Conservation (phyloP, 2,797 vertebrate species). For the Valencia hispanica region DNA sequence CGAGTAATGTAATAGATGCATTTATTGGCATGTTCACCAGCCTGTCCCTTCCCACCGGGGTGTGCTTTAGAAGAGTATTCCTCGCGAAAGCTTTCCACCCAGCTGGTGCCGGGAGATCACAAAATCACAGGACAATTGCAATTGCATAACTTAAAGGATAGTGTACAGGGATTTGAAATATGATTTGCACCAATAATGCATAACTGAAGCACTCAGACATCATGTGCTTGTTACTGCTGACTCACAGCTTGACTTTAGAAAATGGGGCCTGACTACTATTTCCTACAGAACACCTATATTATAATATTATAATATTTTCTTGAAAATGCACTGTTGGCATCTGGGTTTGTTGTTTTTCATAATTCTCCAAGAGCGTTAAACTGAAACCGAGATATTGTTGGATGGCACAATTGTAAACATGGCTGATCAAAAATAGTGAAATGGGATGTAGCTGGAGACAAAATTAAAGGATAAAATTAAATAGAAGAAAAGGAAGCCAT, state of each 20-base stretch:
- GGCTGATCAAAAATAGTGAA: not conserved
- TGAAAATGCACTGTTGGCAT: not conserved
- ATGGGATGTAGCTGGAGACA: not conserved
- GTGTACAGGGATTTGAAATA: not conserved
- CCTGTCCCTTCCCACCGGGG: too few species aligned
- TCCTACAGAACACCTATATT: too few species aligned
- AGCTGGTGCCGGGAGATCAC: too few species aligned
- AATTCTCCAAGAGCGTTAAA: not conserved
- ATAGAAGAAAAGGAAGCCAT: not conserved
- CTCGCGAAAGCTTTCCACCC: too few species aligned
- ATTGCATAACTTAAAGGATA: too few species aligned
- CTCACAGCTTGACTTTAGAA: constrained; percentile 51
- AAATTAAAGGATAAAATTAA: rapidly evolving
- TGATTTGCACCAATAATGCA: constrained; percentile 16
- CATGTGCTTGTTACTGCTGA: constrained; percentile 41
- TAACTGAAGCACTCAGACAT: constrained; percentile 27
- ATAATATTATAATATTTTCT: too few species aligned
- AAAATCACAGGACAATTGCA: too few species aligned
- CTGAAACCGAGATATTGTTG: not conserved
- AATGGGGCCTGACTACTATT: constrained; percentile 1
- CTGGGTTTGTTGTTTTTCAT: constrained; percentile 12
- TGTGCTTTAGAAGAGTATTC: too few species aligned
- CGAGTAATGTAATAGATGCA: too few species aligned
- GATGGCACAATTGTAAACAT: not conserved
- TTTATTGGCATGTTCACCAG: too few species aligned